Evolutionary conservation across 1,140 invertebrate species (phyloP), one percentile per base, ranked within the genome.

Genomic region (Brachionus calyciflorus): DNA sequence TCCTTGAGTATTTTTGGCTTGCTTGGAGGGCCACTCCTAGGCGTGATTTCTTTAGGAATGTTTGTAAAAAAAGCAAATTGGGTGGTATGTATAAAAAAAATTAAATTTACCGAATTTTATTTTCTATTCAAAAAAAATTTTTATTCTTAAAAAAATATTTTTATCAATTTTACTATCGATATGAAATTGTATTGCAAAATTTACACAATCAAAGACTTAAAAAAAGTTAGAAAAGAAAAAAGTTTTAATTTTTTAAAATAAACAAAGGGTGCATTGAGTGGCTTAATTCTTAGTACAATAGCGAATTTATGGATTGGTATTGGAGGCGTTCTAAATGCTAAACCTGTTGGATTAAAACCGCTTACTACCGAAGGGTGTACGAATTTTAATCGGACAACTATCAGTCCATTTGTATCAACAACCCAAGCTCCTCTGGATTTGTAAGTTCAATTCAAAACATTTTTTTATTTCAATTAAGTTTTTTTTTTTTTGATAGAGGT

Each of bases 21-120:
- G 76, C 78, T 83, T 10, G 81, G 81, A 10, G 82, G 82, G 4
- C 83, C 83, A 2, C 53, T 84, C 7, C 75, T 80, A 19, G 83
- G 92, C 0, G 83, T 94, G 3, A 94, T 94, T 81, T 90, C 91
- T 0, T 82, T 94, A 24, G 93, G 93, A 60, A 93, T 94, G 89
- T 92, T 92, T 80, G 49, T 78, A 87, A 92, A 92, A 1, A 91
- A 88, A 87, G 91, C 93, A 82, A 88, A 89, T 28, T 89, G 93
- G 91, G 92, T 92, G 30, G 92, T 91, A 0, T 51, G 65, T 48
- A 14, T 19, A 63, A 40, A 37, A 37, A 24, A 30, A 17, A 6
- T 40, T 30, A 19, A 21, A 21, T 48, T 37, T 14, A 21, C 1
- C 10, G 12, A 19, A 24, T 48, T 14, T 51, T 30, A 6, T 46